Evolutionary conservation across 2,113 vertebrate genomes (phyloP), one percentile per base, ranked within the genome.

Genomic region (Haemorhous mexicanus): DNA sequence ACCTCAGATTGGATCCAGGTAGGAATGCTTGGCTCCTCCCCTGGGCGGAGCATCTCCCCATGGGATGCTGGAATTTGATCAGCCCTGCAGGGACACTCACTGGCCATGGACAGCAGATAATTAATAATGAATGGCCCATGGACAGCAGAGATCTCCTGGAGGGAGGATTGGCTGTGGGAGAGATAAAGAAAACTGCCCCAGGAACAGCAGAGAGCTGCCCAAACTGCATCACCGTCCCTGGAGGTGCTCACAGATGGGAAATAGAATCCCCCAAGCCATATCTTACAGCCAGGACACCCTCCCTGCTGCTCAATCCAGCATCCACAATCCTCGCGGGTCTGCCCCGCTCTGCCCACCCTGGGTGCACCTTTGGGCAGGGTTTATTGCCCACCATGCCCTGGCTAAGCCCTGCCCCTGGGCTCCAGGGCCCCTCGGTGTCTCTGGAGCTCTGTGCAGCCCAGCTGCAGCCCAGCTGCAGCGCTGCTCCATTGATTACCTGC

Each of bases 271-370:
- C 23, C 58, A 59, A 17, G 26, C n/a, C 58, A 59, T 35, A 8
- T 35, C 7, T 59, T 11, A 37, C 14, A 17, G 4, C 13, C 30
- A 59, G 56, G n/a, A 11, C 56, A 26, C n/a, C n/a, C 9, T 64
- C 59, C 66, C 49, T 23, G 61, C 43, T 28, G 68, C 73, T 55
- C 20, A 58, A 26, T 0, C 11, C 41, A 2, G 18, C 0, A 5
- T 17, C 61, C 2, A 0, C 8, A 3, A 16, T 7, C 41, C 41
- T 44, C 7, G 4, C 0, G 0, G 2, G 3, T 7, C 30, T 39
- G 32, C n/a, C 3, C 22, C 0, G 0, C 53, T 5, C 8, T 30
- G 70, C 44, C 2, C 32, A 2, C 3, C 2, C 19, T 1, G 46
- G 28, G 19, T n/a, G 70, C 62, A 11, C 27, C 2, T 39, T 12